These are phyloP conservation scores for Mayetiola destructor DNA, from an alignment of 2,888 invertebrate species.

Conservation along the genomic window DNA sequence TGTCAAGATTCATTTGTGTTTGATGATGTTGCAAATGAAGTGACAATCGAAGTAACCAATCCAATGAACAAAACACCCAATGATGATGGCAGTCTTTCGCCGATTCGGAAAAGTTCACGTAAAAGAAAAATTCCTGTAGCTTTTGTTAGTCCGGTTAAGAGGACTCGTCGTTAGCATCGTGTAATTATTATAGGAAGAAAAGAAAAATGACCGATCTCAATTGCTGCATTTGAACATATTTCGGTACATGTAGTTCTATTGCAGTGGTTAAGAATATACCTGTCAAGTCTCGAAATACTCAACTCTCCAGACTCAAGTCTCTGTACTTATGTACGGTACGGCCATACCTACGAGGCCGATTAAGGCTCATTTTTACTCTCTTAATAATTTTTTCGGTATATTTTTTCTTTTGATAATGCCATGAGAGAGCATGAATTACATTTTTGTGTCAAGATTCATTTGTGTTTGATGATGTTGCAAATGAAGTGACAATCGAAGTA, in stretches of 20 bases:
- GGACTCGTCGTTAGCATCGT: neutral
- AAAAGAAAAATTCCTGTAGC: conserved; percentile 1
- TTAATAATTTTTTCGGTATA: too few species aligned
- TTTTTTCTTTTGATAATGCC: too few species aligned
- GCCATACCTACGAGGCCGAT: too few species aligned
- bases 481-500: neutral
- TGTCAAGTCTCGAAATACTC: too few species aligned
- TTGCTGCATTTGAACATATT: neutral
- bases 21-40: neutral
- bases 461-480: neutral
- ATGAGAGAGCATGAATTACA: too few species aligned
- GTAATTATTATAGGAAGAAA: neutral
- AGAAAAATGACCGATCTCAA: neutral
- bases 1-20: neutral
- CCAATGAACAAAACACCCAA: neutral
- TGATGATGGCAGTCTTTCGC: neutral
- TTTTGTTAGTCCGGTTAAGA: too few species aligned
- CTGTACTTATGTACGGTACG: too few species aligned
- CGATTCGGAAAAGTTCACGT: neutral
- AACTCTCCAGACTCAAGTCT: too few species aligned
- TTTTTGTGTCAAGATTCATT: neutral
- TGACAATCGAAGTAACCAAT: neutral
- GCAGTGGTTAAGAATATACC: neutral
- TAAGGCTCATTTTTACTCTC: too few species aligned
- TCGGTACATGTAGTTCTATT: neutral